Evolutionary conservation across 2,113 vertebrate genomes (phyloP).

Genomic region (Erpornis zantholeuca): DNA sequence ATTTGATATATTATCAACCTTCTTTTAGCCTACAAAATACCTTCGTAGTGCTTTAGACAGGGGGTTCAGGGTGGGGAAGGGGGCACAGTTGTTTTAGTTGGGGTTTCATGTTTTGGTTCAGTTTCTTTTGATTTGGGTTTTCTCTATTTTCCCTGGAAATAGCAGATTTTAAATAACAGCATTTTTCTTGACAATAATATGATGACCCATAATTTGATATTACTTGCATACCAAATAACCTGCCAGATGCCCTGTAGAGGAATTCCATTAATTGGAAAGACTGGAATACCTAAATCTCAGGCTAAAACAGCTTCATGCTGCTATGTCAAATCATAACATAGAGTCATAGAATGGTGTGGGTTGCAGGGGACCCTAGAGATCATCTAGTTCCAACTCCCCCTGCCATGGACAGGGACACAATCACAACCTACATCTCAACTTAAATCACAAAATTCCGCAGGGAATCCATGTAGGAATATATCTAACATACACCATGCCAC

Average conservation of each 20-base stretch:
- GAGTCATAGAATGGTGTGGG: background rate
- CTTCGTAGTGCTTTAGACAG: background rate
- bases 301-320: background rate
- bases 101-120: background rate
- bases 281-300: background rate
- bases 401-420: background rate
- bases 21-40: background rate
- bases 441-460: background rate
- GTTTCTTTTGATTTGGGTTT: background rate
- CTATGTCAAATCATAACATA: background rate
- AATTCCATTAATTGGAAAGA: background rate
- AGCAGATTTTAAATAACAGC: background rate
- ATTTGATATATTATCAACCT: background rate
- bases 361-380: background rate
- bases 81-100: accelerated
- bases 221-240: background rate
- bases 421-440: background rate
- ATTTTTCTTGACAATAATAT: background rate
- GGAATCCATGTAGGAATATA: background rate
- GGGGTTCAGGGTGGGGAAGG: accelerated
- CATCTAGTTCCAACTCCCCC: accelerated
- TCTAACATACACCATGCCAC: background rate
- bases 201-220: background rate
- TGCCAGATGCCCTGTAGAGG: background rate
- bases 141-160: background rate